Base-by-base conservation (phyloP, 2,888 invertebrate genomes). In the Drosophila hamatofila region DNA sequence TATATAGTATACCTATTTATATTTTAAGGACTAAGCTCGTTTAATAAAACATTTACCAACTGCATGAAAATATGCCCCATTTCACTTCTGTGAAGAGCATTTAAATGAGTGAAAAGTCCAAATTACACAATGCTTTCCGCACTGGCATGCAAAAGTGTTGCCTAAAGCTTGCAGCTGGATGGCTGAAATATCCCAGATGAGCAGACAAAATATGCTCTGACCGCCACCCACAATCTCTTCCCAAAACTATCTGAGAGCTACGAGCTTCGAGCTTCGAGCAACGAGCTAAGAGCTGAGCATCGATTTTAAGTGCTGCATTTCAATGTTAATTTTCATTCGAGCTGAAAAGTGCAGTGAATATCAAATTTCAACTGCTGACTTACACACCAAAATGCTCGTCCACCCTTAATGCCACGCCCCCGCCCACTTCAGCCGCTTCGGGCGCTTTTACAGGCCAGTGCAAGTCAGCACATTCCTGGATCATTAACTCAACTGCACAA, bases 381-480 rank as follows among this genome's bases (percentile, higher is more conserved):
- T 49, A 46, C 60, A 52, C 52, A 39, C 25, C 49, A 9, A 30
- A 11, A 9, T 30, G 30, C 30, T 30, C 14, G 6, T 14, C 35
- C 14, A 16, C 37, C 48, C 27, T 2, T n/a, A 11, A 5, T 23
- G 37, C 39, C 42, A 46, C 39, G 41, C 51, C 48, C 18, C 30
- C 30, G n/a, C n/a, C 42, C 23, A 35, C 7, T 23, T 7, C 25
- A 8, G 42, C 44, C 39, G 18, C 18, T 5, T 21, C 6, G 37
- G 52, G 48, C 61, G 66, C 25, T 58, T 78, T 80, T 48, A 71
- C 65, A 71, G 80, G 65, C 58, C 56, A 64, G 66, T 68, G 80
- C 83, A 78, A 85, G 80, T 88, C 90, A 89, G 84, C 83, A 89
- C 82, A 89, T 84, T 83, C 90, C 75, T 80, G 86, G 78, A 86